Evolutionary conservation across 2,888 invertebrate genomes (phyloP).

Genomic region (Arge pagana): DNA sequence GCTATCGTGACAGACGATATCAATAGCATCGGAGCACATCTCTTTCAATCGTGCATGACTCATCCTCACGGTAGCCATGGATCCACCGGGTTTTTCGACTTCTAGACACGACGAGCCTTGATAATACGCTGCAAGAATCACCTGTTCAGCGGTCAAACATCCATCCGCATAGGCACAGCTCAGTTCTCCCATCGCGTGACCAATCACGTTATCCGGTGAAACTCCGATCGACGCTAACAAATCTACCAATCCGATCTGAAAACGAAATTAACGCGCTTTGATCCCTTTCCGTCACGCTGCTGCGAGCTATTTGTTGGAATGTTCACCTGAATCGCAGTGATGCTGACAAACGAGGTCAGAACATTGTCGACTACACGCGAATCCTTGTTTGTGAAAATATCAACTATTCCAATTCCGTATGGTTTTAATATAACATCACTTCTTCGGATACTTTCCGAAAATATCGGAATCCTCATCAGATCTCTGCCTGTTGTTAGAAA

Average conservation of each 20-base stretch:
- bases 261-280: neutral
- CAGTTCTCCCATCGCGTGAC: slow-evolving; percentile 58
- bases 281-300: too few species aligned
- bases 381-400: slow-evolving; percentile 60
- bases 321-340: slow-evolving; percentile 56
- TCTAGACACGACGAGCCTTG: slow-evolving; percentile 60
- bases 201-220: slow-evolving; percentile 66
- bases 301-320: too few species aligned
- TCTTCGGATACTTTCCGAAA: slow-evolving; percentile 67
- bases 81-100: slow-evolving; percentile 66
- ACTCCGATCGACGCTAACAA: slow-evolving; percentile 60
- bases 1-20: slow-evolving; percentile 87
- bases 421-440: slow-evolving; percentile 61
- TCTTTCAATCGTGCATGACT: slow-evolving; percentile 65
- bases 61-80: slow-evolving; percentile 87
- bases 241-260: slow-evolving; percentile 61
- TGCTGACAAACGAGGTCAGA: slow-evolving; percentile 64
- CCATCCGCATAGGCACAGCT: slow-evolving; percentile 64
- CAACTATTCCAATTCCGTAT: slow-evolving; percentile 61
- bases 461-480: slow-evolving; percentile 69
- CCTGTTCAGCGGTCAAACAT: slow-evolving; percentile 65
- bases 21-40: slow-evolving; percentile 75
- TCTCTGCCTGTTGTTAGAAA: slow-evolving; percentile 50
- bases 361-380: slow-evolving; percentile 61
- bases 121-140: slow-evolving; percentile 65